Percentiles rank a stretch among this genome's conserved stretches.
Evolutionary conservation across 2,888 invertebrate species (phyloP).

Genomic region (Pristionchus arcanus): DNA sequence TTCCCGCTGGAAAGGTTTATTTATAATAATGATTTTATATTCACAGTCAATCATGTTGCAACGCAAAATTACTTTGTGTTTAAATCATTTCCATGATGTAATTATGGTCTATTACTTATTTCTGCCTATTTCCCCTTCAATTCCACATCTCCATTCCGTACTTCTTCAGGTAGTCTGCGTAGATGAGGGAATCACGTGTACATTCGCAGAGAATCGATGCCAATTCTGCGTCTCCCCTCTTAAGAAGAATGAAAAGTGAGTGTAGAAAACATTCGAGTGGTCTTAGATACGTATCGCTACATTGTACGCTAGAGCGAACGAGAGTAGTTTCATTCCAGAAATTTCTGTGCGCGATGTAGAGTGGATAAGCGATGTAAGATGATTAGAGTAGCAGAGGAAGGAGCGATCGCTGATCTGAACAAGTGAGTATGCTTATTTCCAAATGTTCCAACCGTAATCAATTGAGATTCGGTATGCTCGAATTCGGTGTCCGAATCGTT

Average conservation of each 20-base stretch:
- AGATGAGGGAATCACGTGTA: slow-evolving; percentile 54
- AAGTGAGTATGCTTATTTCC: slow-evolving; percentile 17
- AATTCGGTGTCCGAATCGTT: slow-evolving; percentile 53
- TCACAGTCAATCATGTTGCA: background rate
- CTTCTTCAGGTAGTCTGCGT: slow-evolving; percentile 46
- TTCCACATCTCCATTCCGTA: background rate
- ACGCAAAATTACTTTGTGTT: background rate
- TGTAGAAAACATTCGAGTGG: background rate
- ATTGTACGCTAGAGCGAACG: background rate
- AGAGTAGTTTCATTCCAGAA: background rate
- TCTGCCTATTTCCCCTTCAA: background rate
- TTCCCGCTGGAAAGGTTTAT: slow-evolving; percentile 51
- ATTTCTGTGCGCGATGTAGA: slow-evolving; percentile 55
- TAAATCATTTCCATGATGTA: too few species aligned
- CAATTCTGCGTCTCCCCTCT: slow-evolving; percentile 47
- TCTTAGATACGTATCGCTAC: background rate
- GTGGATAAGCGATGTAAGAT: slow-evolving; percentile 55
- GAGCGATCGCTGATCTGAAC: slow-evolving; percentile 8
- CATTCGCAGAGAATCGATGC: slow-evolving; percentile 52
- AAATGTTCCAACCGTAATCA: background rate
- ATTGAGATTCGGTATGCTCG: slow-evolving; percentile 53
- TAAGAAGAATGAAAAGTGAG: slow-evolving; percentile 53
- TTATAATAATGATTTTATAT: background rate
- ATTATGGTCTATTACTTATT: too few species aligned
- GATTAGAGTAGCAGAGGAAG: slow-evolving; percentile 52